Evolutionary conservation across 2,797 vertebrate genomes (phyloP), one percentile per base, ranked within the genome.

Genomic region (Zalophus californianus): DNA sequence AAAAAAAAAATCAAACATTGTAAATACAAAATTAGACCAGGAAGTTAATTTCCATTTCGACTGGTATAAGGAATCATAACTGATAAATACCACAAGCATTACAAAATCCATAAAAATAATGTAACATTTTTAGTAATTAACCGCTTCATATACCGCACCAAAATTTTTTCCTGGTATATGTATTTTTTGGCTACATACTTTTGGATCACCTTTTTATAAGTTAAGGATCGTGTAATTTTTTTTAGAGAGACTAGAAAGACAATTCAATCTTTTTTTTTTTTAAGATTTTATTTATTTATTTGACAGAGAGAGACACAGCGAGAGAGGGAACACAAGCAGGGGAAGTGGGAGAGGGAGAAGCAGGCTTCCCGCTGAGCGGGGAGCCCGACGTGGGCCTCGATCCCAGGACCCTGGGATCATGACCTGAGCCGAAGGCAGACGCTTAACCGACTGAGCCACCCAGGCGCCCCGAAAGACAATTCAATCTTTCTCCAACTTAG

Each of bases 41-140:
- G 7, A 94, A 82, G 23, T 82, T 58, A 52, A 77, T n/a, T 94
- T 96, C 60, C 68, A 75, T 80, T 84, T 94, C 62, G 18, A 38
- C n/a, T 62, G 13, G 27, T 75, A 62, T 83, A 96, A 68, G 16
- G 29, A 48, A 77, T 85, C 35, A 29, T 66, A 73, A 41, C 66
- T 72, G n/a, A 77, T 35, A 68, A 78, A 85, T 7, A 52, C 16
- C 13, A 64, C n/a, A 62, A 68, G 56, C 10, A 54, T 44, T 62
- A 77, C 2, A 82, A 95, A 96, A 62, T 83, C 5, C 32, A 48
- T 80, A 68, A 66, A 93, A 89, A 75, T 41, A 66, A 48, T 38
- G 66, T 1, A 52, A 44, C 0, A 35, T 14, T 86, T 96, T 77
- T 60, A 75, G 58, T 77, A 73, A 27, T 80, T 78, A 60, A 93